Conservation (phyloP, 2,888 invertebrate genomes). For the Yponomeuta plumbellus region DNA sequence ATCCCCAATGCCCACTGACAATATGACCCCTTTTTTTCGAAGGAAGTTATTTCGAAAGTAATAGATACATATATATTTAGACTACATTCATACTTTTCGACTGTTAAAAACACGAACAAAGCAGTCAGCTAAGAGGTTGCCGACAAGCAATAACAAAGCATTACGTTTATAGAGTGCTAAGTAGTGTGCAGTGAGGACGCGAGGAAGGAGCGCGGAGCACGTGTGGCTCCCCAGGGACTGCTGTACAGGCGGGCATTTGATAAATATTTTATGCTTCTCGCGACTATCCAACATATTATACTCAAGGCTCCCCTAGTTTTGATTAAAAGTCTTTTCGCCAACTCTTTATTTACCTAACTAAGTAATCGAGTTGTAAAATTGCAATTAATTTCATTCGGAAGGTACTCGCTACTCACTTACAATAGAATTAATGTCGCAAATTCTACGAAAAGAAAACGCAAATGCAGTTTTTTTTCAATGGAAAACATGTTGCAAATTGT, state of each 20-base stretch:
- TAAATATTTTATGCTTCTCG: slow-evolving; percentile 70
- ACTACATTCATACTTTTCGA: neutral
- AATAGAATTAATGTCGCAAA: neutral
- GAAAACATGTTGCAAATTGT: slow-evolving; percentile 10
- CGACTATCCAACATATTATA: slow-evolving; percentile 52
- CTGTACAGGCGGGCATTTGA: slow-evolving; percentile 63
- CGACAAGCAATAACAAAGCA: slow-evolving; percentile 8
- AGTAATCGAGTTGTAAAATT: neutral
- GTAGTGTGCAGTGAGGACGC: slow-evolving; percentile 6
- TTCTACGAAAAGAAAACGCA: neutral
- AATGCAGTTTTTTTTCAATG: slow-evolving; percentile 4
- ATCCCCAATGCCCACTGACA: too few relatives aligned
- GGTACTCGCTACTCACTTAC: neutral
- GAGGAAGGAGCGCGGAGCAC: slow-evolving; percentile 11
- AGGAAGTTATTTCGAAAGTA: too few relatives aligned
- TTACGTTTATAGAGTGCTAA: slow-evolving; percentile 15
- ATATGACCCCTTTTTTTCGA: too few relatives aligned
- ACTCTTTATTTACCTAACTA: slow-evolving; percentile 4
- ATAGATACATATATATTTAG: too few relatives aligned
- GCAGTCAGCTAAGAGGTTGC: neutral
- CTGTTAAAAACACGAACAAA: neutral
- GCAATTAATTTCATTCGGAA: neutral
- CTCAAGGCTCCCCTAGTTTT: slow-evolving; percentile 49
- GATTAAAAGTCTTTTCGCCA: slow-evolving; percentile 41
- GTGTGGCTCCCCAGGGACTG: slow-evolving; percentile 34